Percentiles rank a stretch among this genome's conserved stretches.
Evolutionary conservation across 2,113 vertebrate genomes (phyloP).

Genomic region (Gobius niger): DNA sequence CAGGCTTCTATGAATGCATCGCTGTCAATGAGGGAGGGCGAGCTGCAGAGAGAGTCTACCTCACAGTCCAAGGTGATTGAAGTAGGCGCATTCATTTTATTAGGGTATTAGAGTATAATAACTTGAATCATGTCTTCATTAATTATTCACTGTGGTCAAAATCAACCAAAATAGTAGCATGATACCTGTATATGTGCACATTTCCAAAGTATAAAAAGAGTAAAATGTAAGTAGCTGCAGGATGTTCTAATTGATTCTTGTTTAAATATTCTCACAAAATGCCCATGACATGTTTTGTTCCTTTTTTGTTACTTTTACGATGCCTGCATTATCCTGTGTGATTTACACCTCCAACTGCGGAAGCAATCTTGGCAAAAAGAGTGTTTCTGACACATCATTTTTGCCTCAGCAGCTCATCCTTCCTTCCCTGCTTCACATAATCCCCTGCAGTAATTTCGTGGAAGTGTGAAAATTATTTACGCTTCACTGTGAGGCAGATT

Average conservation of each 20-base stretch:
- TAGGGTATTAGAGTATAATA: too few species aligned
- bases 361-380: conserved; percentile 20
- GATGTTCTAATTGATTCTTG: background rate
- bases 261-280: background rate
- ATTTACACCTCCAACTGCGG: conserved; percentile 30
- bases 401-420: conserved; percentile 8
- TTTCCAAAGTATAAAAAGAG: too few species aligned
- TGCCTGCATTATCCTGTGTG: conserved; percentile 7
- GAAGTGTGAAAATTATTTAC: conserved; percentile 68
- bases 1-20: conserved; percentile 83
- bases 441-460: conserved; percentile 52
- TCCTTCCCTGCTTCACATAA: conserved; percentile 36
- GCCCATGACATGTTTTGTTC: background rate
- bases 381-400: conserved; percentile 25
- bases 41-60: conserved; percentile 75
- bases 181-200: too few species aligned
- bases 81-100: background rate
- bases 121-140: too few species aligned
- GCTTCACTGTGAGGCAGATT: conserved; percentile 11
- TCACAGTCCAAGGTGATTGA: conserved; percentile 87
- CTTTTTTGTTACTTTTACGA: background rate
- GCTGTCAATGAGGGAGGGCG: conserved; percentile 85
- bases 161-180: too few species aligned
- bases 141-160: too few species aligned
- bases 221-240: too few species aligned